Evolutionary conservation across 2,888 invertebrate species (phyloP), one percentile per base, ranked within the genome.

Genomic region (Osmoderma eremita): DNA sequence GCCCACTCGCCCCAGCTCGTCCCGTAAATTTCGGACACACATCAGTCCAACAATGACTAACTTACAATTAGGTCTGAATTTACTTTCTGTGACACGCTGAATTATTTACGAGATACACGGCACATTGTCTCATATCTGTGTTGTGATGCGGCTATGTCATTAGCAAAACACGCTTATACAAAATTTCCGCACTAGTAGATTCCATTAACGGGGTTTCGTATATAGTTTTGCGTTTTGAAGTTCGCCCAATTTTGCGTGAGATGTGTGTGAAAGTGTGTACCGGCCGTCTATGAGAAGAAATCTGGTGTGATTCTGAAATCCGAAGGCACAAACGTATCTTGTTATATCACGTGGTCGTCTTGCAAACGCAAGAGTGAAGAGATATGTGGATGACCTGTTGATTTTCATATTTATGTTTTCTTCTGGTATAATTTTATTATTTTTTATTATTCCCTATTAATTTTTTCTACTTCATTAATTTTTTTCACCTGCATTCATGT

Each of bases 11-110:
- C 68, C 61, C 62, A 69, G 63, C 67, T 65, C 53, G 58, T 61
- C 45, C 58, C 58, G 58, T 61, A 67, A 67, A 70, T 73, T 66
- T 73, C 73, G 72, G 72, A 71, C 71, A 61, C 45, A 61, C 45
- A 70, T 66, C 70, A 72, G 74, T 72, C 68, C 70, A 71, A 69
- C 71, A 74, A 72, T 71, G 70, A 70, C 70, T 71, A 71, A 72
- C 71, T 69, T 67, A 69, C 69, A 71, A 74, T 71, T 69, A 67
- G 69, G 69, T 70, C 68, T 67, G 67, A 65, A 69, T 70, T 61
- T 67, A 71, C 66, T 70, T 70, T 61, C 45, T 61, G 45, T 65
- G 45, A 62, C 45, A 61, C 30, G 42, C 17, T 42, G 15, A 45
- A 61, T 61, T 61, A 45, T 61, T 61, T 45, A 45, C 58, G 45